Evolutionary conservation across 2,113 vertebrate genomes (phyloP).

Genomic region (Capricornis sumatraensis): DNA sequence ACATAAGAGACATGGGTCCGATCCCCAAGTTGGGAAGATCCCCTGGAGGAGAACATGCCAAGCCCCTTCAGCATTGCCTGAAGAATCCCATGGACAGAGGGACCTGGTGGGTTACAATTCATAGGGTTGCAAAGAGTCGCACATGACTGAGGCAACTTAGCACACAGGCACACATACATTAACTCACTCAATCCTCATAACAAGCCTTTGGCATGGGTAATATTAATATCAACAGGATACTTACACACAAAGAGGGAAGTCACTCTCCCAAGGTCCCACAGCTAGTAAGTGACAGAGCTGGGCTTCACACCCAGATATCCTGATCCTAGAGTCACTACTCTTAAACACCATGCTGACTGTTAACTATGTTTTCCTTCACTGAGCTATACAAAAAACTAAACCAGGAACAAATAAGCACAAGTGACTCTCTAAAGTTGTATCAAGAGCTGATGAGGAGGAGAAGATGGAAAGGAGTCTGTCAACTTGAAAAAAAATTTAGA

Average conservation of each 20-base stretch:
- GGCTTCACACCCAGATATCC: background rate
- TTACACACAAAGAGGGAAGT: background rate
- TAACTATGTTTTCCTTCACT: background rate
- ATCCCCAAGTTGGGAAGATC: background rate
- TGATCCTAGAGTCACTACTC: background rate
- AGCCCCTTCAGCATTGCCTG: background rate
- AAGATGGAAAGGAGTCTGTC: background rate
- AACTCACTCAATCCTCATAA: background rate
- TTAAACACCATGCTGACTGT: background rate
- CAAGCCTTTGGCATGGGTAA: background rate
- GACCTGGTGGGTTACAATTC: background rate
- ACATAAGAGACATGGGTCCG: rapidly evolving
- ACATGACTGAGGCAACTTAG: background rate
- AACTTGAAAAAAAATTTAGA: background rate
- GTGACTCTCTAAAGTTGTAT: background rate
- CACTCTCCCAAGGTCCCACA: background rate
- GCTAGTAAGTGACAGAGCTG: background rate
- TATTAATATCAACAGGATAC: background rate
- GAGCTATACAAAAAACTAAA: background rate
- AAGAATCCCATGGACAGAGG: background rate
- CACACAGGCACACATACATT: background rate
- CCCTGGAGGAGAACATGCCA: background rate
- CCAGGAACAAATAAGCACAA: background rate
- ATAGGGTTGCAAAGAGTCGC: background rate
- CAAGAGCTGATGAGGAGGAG: background rate